Evolutionary conservation across 92 coral and sea anemone genomes (phyloP).

Genomic region (Isaurus tuberculatus): DNA sequence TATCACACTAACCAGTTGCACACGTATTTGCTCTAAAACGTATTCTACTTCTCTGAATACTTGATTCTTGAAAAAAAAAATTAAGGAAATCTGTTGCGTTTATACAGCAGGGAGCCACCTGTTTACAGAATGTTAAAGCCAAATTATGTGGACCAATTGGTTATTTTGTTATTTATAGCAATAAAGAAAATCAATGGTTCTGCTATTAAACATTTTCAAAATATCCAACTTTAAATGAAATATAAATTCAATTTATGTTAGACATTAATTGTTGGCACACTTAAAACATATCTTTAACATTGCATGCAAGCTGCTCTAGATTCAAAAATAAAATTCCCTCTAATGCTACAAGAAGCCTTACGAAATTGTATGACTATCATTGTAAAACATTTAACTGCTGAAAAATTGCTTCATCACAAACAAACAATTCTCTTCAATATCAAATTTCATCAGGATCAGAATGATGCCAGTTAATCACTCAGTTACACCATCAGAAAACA

Average conservation of each 20-base stretch:
- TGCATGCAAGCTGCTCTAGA: background rate
- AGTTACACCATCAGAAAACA: background rate
- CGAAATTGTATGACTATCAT: too few species aligned
- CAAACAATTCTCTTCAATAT: background rate
- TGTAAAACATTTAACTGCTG: background rate
- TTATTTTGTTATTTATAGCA: background rate
- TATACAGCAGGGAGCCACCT: background rate
- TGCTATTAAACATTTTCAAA: too few species aligned
- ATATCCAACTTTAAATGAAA: background rate
- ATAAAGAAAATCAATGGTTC: background rate
- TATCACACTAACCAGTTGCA: background rate
- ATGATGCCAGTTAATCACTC: background rate
- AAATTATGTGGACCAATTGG: background rate
- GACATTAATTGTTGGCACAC: background rate
- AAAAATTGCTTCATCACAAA: background rate
- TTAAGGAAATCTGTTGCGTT: background rate
- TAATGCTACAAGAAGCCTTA: background rate
- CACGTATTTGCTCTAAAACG: background rate
- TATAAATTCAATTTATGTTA: background rate
- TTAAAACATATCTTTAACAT: too few species aligned
- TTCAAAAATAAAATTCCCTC: background rate
- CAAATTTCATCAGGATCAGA: background rate
- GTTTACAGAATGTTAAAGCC: background rate
- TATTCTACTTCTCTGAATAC: background rate
- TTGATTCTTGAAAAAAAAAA: background rate